phyloP scores from a whole-genome alignment of 2,888 invertebrate genomes.

The Mimumesa dahlbomi region DNA sequence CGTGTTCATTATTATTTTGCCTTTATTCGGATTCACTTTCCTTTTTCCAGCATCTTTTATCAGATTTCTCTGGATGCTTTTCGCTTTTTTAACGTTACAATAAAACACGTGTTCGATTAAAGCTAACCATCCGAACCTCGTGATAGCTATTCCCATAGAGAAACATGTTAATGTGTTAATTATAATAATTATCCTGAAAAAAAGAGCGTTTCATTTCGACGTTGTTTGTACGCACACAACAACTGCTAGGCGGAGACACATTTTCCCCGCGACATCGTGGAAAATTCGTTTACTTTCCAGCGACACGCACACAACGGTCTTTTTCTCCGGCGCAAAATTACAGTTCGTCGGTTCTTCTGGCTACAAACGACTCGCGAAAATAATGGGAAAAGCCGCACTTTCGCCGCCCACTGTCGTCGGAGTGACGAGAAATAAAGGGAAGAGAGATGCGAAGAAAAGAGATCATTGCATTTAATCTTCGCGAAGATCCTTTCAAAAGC shows the following conservation, averaged over 20 bases:
- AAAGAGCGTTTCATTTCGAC: too few species aligned
- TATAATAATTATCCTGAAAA: too few species aligned
- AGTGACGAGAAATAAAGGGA: background rate
- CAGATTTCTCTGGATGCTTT: too few species aligned
- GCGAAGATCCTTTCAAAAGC: constrained; percentile 14
- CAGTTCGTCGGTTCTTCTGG: constrained; percentile 15
- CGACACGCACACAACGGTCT: background rate
- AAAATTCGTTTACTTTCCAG: background rate
- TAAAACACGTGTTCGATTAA: too few species aligned
- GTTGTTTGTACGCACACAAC: too few species aligned
- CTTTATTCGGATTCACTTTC: too few species aligned
- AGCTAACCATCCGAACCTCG: too few species aligned
- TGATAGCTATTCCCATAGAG: too few species aligned
- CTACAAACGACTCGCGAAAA: constrained; percentile 14
- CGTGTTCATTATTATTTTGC: too few species aligned
- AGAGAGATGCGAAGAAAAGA: background rate
- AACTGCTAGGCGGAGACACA: background rate
- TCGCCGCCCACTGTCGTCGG: background rate
- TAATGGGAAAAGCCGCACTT: constrained; percentile 2
- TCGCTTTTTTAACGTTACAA: too few species aligned
- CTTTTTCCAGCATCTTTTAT: too few species aligned
- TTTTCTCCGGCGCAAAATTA: constrained; percentile 27
- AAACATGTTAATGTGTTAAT: too few species aligned
- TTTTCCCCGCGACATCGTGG: background rate
- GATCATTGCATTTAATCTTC: constrained; percentile 39